Evolutionary conservation across 2,113 vertebrate species (phyloP).

Genomic region (Bubo bubo): DNA sequence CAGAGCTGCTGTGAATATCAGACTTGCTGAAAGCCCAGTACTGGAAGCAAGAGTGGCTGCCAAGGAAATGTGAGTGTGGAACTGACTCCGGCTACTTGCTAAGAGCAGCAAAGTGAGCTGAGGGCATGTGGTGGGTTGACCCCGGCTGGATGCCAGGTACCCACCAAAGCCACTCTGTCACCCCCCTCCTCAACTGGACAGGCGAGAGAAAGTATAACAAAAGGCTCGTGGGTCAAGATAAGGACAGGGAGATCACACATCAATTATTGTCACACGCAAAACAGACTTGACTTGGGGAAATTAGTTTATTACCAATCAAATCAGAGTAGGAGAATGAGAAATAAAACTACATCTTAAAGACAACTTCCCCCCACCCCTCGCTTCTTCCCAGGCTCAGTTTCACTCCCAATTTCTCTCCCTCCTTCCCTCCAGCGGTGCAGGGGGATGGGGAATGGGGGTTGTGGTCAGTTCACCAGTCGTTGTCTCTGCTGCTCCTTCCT

Average conservation of each 20-base stretch:
- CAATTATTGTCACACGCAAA: background rate
- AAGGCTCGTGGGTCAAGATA: background rate
- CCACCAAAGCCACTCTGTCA: background rate
- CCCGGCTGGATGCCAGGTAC: background rate
- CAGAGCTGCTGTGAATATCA: background rate
- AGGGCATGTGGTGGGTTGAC: background rate
- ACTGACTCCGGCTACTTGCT: background rate
- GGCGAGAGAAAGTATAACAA: background rate
- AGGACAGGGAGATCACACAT: background rate
- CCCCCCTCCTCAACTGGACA: background rate
- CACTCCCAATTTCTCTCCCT: background rate
- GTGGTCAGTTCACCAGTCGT: fast-evolving
- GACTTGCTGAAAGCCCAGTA: background rate
- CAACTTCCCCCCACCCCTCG: background rate
- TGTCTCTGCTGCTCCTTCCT: background rate
- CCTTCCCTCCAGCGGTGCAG: background rate
- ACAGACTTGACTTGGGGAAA: background rate
- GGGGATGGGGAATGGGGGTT: background rate
- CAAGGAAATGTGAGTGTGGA: background rate
- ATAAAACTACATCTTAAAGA: background rate
- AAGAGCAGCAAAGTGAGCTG: background rate
- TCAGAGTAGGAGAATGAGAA: background rate
- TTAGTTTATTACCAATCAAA: background rate
- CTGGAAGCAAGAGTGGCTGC: background rate
- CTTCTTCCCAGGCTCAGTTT: background rate